phyloP scores from a whole-genome alignment of 2,888 invertebrate genomes.

The Agrilus mali region DNA sequence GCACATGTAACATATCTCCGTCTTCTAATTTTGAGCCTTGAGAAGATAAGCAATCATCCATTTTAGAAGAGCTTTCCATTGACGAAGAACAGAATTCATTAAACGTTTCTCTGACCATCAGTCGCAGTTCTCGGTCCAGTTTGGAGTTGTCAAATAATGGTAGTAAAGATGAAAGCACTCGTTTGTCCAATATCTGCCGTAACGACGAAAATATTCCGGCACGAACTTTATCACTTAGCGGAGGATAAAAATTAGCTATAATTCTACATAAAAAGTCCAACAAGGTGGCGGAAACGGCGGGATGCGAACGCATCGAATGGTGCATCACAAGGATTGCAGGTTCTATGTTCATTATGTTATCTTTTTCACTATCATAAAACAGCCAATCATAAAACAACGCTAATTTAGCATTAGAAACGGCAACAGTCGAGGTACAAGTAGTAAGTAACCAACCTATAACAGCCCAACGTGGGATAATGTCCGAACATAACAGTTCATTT shows the following conservation, averaged over 20 bases:
- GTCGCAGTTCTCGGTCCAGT: conserved; percentile 69
- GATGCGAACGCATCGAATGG: conserved; percentile 84
- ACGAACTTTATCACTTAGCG: conserved; percentile 64
- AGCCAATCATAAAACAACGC: conserved; percentile 91
- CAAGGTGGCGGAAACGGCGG: conserved; percentile 78
- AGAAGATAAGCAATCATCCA: conserved; percentile 15
- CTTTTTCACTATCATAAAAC: conserved; percentile 79
- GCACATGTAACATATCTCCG: conserved; percentile 13
- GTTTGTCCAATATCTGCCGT: conserved; percentile 78
- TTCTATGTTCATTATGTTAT: conserved; percentile 94
- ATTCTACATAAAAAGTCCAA: conserved; percentile 86
- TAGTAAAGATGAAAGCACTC: conserved; percentile 75
- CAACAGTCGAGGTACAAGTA: conserved; percentile 79
- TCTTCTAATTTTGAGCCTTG: conserved; percentile 21
- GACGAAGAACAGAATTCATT: conserved; percentile 69
- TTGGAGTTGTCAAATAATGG: conserved; percentile 82
- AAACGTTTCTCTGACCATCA: conserved; percentile 80
- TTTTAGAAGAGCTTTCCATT: conserved; percentile 39
- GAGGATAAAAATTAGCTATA: conserved; percentile 76
- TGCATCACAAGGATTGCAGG: conserved; percentile 90
- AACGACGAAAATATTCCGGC: conserved; percentile 73
- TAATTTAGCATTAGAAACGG: conserved; percentile 81
- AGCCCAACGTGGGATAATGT: conserved; percentile 90
- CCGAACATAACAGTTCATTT: conserved; percentile 85
- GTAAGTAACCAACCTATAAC: conserved; percentile 89